Evolutionary conservation across 2,113 vertebrate species (phyloP), one percentile per base, ranked within the genome.

Genomic region (Pandion haliaetus): DNA sequence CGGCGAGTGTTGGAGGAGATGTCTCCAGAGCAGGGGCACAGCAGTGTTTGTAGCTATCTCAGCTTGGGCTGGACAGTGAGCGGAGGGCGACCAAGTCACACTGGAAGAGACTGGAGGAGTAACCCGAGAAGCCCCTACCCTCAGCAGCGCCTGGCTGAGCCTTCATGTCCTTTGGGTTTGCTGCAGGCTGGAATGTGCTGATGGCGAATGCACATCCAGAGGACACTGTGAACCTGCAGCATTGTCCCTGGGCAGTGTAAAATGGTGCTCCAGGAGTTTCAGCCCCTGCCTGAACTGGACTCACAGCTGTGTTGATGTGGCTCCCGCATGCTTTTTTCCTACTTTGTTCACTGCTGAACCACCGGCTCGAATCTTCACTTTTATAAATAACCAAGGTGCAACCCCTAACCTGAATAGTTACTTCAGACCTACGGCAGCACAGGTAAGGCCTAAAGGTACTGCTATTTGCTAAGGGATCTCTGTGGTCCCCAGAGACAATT

Each of bases 171-270:
- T 31, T 21, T 0, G 10, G 8, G 18, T 24, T 77, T 82, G n/a
- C 88, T 74, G 45, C 61, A 54, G 52, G 44, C 58, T 77, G 61
- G 42, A 6, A 6, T 23, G 38, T 0, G 1, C 52, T 77, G 87
- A 81, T 58, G n/a, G 34, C 0, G 2, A 70, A 55, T 8, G 42
- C 26, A 16, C 0, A 0, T 40, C 66, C 34, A 7, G 5, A 36
- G 62, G 74, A 26, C 44, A 13, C 15, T 1, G 4, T 5, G 73
- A 17, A 81, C 32, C 59, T 73, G 65, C 12, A 10, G 28, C 0
- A 0, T 4, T 76, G 24, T 50, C 71, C 44, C 70, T n/a, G 44
- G 38, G 26, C n/a, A 67, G 14, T 6, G 32, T 14, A 36, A 69
- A 47, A 55, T 14, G 31, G 17, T 70, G 49, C 23, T 89, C 36